phyloP scores from a whole-genome alignment of 1,140 invertebrate species.

The Nasonia giraulti region DNA sequence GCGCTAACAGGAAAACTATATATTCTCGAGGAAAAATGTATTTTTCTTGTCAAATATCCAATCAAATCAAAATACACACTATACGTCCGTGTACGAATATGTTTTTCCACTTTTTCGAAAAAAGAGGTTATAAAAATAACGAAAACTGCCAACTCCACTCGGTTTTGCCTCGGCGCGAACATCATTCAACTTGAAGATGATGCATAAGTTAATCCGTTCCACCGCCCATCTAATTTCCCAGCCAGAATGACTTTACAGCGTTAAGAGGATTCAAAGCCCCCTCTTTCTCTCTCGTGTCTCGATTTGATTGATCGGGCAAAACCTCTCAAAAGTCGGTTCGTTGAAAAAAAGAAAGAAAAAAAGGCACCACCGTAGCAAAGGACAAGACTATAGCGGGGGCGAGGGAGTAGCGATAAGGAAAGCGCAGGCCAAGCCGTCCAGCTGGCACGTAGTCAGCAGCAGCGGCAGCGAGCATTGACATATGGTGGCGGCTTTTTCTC shows the following conservation, averaged over 20 bases:
- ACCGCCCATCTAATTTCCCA: not conserved
- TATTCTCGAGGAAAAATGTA: not conserved
- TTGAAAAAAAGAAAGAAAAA: not conserved
- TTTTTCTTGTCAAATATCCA: not conserved
- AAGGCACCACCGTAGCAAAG: not conserved
- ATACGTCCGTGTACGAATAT: not conserved
- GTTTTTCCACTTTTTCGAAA: not conserved
- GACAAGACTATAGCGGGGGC: slow-evolving; percentile 38
- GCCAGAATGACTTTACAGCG: not conserved
- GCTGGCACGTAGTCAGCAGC: slow-evolving; percentile 55
- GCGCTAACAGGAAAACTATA: too few relatives aligned
- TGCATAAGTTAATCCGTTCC: slow-evolving; percentile 25
- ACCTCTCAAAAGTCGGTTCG: slow-evolving; percentile 13
- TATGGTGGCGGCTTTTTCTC: slow-evolving; percentile 41
- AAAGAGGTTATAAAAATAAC: not conserved
- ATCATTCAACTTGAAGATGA: not conserved
- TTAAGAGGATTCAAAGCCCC: not conserved
- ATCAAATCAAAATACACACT: not conserved
- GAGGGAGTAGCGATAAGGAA: slow-evolving; percentile 42
- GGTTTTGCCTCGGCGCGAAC: not conserved
- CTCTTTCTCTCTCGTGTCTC: not conserved
- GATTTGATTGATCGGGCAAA: slow-evolving; percentile 30
- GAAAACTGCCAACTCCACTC: not conserved
- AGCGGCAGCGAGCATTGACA: slow-evolving; percentile 51
- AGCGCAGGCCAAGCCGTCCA: slow-evolving; percentile 51